Conservation (phyloP, 1,140 invertebrate genomes). For the Euborellia annulipes region DNA sequence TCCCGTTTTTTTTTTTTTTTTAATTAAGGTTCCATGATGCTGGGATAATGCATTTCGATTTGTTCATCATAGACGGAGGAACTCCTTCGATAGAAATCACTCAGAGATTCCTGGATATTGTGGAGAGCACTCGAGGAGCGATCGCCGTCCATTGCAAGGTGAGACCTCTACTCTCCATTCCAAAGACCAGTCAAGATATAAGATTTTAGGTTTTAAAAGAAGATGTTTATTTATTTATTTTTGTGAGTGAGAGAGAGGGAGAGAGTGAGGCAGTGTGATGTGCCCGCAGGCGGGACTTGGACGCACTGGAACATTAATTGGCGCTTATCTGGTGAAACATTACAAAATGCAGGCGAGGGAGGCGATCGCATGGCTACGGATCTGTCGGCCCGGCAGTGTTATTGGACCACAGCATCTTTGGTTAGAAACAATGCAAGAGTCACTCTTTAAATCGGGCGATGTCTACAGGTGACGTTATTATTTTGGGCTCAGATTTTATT, state of each 20-base stretch:
- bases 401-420: conserved; percentile 70
- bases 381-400: conserved; percentile 67
- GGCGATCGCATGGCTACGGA: conserved; percentile 68
- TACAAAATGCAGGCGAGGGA: conserved; percentile 63
- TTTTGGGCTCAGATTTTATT: no score
- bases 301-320: conserved; percentile 66
- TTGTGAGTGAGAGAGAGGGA: no score
- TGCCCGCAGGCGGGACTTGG: conserved; percentile 54
- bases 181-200: neutral
- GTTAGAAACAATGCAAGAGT: conserved; percentile 41
- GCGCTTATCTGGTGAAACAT: conserved; percentile 71
- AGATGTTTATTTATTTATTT: neutral
- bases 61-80: conserved; percentile 68
- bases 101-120: conserved; percentile 51
- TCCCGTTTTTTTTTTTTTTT: conserved; percentile 5
- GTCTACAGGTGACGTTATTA: conserved; percentile 29
- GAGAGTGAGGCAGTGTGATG: neutral
- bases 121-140: conserved; percentile 50
- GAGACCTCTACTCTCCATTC: conserved; percentile 2
- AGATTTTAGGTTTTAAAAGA: neutral
- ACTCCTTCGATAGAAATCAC: conserved; percentile 54
- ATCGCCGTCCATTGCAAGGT: conserved; percentile 78
- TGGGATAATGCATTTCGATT: conserved; percentile 60
- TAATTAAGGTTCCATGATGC: conserved; percentile 46
- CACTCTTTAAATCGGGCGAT: conserved; percentile 29